Evolutionary conservation across 2,888 invertebrate genomes (phyloP).

Genomic region (Seira musarum): DNA sequence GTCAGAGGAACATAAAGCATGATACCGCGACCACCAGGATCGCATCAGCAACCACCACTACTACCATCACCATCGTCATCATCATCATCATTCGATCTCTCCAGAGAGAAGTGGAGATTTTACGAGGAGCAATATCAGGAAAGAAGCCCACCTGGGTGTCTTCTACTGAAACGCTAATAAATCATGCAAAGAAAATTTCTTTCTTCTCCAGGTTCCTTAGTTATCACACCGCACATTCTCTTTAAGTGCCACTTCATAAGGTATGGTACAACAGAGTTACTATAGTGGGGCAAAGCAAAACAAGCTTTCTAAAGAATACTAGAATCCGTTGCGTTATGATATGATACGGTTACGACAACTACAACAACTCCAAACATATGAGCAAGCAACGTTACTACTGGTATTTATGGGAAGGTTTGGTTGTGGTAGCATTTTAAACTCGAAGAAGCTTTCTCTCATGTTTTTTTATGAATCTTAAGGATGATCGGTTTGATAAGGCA

Average conservation of each 20-base stretch:
- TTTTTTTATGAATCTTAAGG: not conserved
- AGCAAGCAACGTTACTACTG: too few relatives aligned
- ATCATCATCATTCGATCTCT: conserved; percentile 35
- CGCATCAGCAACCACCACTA: conserved; percentile 7
- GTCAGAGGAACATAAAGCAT: not conserved
- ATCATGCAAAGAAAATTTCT: conserved; percentile 62
- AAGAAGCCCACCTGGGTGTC: conserved; percentile 62
- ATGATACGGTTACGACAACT: too few relatives aligned
- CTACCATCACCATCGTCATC: conserved; percentile 6
- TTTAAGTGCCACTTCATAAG: conserved; percentile 43
- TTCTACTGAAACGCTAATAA: conserved; percentile 59
- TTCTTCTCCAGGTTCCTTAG: conserved; percentile 35
- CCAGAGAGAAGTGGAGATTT: conserved; percentile 51
- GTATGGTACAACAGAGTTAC: not conserved
- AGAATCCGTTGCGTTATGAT: too few relatives aligned
- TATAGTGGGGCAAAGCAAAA: not conserved
- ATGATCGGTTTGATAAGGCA: conserved; percentile 54
- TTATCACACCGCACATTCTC: conserved; percentile 47
- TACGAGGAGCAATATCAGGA: conserved; percentile 60
- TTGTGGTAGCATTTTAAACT: too few relatives aligned
- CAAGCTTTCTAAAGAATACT: too few relatives aligned
- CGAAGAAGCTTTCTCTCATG: not conserved
- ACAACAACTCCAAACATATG: too few relatives aligned
- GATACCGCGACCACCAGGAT: not conserved
- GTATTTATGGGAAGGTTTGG: too few relatives aligned